Evolutionary conservation across 2,797 vertebrate species (phyloP), one percentile per base, ranked within the genome.

Genomic region (Chlorospingus flavigularis): DNA sequence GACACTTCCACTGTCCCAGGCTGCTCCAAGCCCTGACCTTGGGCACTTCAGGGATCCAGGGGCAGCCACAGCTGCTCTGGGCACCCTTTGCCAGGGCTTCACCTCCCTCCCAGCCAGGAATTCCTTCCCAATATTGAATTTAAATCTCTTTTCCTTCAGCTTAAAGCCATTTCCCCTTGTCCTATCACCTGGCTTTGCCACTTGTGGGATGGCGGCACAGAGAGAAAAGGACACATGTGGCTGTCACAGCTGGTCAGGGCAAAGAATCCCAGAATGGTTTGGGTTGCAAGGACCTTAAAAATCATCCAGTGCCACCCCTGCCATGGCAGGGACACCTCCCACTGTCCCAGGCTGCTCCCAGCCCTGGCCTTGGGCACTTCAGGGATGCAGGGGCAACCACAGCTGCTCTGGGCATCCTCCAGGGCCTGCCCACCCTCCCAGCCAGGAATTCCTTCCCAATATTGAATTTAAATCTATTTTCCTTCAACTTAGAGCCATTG

Each of bases 51-150:
- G 48, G 76, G 25, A 74, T 81, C 7, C 53, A 42, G 31, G n/a
- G 7, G 7, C 37, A 63, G 11, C 50, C 63, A 30, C 35, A 75
- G 42, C 62, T 68, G 2, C 42, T 62, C 68, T 88, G 76, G 9
- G 6, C 8, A 39, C 0, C 24, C 33, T 53, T n/a, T n/a, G n/a
- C 45, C 31, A 50, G 35, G 15, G 2, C 7, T 8, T 17, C 0
- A 0, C 11, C 37, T 4, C n/a, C 14, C 4, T 76, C 63, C 0
- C 24, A 50, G 23, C 1, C 4, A 33, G 0, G 2, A 43, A 57
- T 63, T 82, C 9, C 14, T 50, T 50, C 50, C 71, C 7, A 39
- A 4, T 15, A 51, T 45, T 19, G 8, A 30, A 25, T 57, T n/a
- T 30, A 31, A 75, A 6, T 14, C 37, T 16, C 0, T 37, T n/a